These are phyloP conservation scores for Acanthochromis polyacanthus DNA, from an alignment of 2,113 vertebrate species.

Conservation along the genomic window DNA sequence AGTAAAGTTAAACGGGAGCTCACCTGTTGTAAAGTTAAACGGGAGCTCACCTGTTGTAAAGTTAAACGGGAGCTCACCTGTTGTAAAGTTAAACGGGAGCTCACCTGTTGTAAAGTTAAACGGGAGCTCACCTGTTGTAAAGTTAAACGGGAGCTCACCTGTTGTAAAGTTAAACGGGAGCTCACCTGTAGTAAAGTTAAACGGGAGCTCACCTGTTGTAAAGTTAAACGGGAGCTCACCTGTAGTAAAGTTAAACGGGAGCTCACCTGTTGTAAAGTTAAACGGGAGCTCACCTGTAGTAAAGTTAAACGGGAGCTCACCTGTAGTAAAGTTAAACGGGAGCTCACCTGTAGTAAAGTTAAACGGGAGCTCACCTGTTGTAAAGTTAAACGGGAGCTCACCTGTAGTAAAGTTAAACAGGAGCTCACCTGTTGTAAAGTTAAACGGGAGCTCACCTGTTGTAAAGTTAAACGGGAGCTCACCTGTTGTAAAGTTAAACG, in stretches of 20 bases:
- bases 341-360: conserved; percentile 93
- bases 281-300: conserved; percentile 88
- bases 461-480: conserved; percentile 75
- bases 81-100: conserved; percentile 87
- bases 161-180: conserved; percentile 88
- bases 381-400: conserved; percentile 82
- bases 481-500: conserved; percentile 94
- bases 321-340: conserved; percentile 89
- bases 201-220: conserved; percentile 89
- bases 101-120: conserved; percentile 94
- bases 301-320: conserved; percentile 84
- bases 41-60: conserved; percentile 90
- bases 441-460: conserved; percentile 87
- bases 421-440: conserved; percentile 92
- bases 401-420: conserved; percentile 91
- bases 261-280: conserved; percentile 93
- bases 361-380: conserved; percentile 87
- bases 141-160: conserved; percentile 82
- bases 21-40: conserved; percentile 94
- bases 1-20: conserved; percentile 83
- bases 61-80: conserved; percentile 82
- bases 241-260: conserved; percentile 90
- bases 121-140: conserved; percentile 89
- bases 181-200: conserved; percentile 94
- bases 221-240: conserved; percentile 79